phyloP scores from a whole-genome alignment of 2,888 invertebrate genomes.

The Eupithecia insigniata region DNA sequence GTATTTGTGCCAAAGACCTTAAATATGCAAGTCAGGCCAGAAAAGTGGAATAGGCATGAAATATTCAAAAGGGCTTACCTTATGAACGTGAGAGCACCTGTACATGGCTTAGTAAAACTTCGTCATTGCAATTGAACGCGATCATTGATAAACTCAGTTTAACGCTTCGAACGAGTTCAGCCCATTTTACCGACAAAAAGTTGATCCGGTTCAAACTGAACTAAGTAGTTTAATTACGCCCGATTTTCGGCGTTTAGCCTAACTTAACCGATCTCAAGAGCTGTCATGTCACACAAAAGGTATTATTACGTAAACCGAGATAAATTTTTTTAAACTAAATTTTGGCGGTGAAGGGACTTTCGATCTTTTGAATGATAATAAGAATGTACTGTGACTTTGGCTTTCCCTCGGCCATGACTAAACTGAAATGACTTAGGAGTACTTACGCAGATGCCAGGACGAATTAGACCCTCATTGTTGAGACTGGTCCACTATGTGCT shows the following conservation, averaged over 20 bases:
- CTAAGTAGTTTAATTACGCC: no score
- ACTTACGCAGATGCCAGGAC: background rate
- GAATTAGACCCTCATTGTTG: background rate
- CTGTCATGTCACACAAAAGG: no score
- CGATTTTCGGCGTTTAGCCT: no score
- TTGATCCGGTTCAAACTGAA: no score
- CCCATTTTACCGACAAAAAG: no score
- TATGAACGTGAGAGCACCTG: slow-evolving; percentile 3
- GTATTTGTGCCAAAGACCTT: slow-evolving; percentile 39
- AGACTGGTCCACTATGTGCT: background rate
- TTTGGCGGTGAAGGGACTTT: no score
- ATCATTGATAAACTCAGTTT: no score
- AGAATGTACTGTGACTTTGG: background rate
- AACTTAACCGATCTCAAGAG: no score
- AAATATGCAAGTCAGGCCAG: slow-evolving; percentile 35
- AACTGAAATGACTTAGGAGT: background rate
- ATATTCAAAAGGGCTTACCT: slow-evolving; percentile 24
- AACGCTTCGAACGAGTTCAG: no score
- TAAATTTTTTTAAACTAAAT: no score
- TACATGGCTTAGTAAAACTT: background rate
- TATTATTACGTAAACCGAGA: background rate
- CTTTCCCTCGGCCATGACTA: background rate
- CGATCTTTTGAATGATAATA: background rate
- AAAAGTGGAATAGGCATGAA: slow-evolving; percentile 34
- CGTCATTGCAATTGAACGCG: no score